Evolutionary conservation across 2,888 invertebrate genomes (phyloP).

Genomic region (Pristionchus fissidentatus): DNA sequence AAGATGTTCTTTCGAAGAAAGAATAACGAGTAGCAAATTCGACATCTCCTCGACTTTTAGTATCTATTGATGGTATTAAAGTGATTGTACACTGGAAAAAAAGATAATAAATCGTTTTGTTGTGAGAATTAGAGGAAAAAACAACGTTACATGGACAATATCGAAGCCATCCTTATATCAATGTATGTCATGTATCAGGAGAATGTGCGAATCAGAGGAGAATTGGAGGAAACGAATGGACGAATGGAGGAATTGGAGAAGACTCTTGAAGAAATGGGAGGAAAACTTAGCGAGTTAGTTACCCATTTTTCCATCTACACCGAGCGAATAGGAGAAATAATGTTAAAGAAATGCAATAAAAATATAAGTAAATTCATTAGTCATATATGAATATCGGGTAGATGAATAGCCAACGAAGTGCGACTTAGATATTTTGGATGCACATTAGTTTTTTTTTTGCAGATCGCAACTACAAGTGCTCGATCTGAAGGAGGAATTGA

Average conservation of each 20-base stretch:
- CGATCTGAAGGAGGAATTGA: constrained; percentile 65
- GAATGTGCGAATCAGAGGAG: background rate
- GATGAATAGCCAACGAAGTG: too few relatives aligned
- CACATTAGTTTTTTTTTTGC: background rate
- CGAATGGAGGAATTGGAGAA: constrained; percentile 57
- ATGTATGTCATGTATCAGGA: constrained; percentile 31
- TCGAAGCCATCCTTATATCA: background rate
- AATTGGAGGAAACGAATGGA: constrained; percentile 41
- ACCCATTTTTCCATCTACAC: background rate
- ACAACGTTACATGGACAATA: constrained; percentile 50
- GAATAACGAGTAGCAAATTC: constrained; percentile 23
- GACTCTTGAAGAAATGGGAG: constrained; percentile 66
- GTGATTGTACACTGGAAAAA: background rate
- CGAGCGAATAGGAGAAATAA: background rate
- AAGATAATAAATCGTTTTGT: too few relatives aligned
- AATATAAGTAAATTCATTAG: too few relatives aligned
- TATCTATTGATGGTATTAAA: too few relatives aligned
- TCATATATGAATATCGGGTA: background rate
- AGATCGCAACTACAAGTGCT: constrained; percentile 66
- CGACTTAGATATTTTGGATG: background rate
- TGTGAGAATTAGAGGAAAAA: background rate
- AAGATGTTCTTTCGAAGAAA: constrained; percentile 12
- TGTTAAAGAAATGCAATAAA: background rate
- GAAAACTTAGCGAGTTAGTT: constrained; percentile 59
- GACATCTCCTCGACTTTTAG: too few relatives aligned